These are phyloP conservation scores for Yponomeuta evonymella DNA, from an alignment of 2,888 invertebrate species.

Conservation along the genomic window DNA sequence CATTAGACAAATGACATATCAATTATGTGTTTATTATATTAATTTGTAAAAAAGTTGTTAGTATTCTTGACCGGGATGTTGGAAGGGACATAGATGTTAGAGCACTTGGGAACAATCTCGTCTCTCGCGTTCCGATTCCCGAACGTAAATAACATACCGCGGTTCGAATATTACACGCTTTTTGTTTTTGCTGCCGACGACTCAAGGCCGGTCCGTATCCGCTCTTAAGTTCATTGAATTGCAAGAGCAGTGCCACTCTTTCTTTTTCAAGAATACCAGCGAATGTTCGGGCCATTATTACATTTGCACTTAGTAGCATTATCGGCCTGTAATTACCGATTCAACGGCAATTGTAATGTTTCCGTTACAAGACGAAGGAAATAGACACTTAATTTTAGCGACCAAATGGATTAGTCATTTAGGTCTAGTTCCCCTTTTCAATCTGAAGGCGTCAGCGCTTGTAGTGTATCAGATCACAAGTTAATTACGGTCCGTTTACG, in stretches of 20 bases:
- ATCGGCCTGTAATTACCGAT: not conserved
- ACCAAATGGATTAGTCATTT: conserved; percentile 45
- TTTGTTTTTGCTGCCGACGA: conserved; percentile 32
- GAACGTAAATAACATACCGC: conserved; percentile 35
- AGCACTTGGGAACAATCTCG: not conserved
- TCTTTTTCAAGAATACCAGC: conserved; percentile 6
- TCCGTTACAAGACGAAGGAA: not conserved
- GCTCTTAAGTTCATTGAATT: conserved; percentile 43
- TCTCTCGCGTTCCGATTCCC: conserved; percentile 17
- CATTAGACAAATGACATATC: too few species aligned
- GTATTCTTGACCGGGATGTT: not conserved
- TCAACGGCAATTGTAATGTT: not conserved
- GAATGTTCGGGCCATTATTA: not conserved
- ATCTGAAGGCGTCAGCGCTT: conserved; percentile 36
- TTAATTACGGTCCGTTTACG: conserved; percentile 45
- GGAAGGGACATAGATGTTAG: not conserved
- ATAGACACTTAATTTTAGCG: conserved; percentile 23
- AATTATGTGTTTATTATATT: too few species aligned
- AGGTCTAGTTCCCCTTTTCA: conserved; percentile 32
- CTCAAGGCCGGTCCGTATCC: conserved; percentile 50
- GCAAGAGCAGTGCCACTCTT: conserved; percentile 5
- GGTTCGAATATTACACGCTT: conserved; percentile 34
- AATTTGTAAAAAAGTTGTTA: too few species aligned
- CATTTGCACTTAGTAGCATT: not conserved
- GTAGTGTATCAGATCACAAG: conserved; percentile 28